phyloP scores from a whole-genome alignment of 2,888 invertebrate species.

The Apodemia hepburni region DNA sequence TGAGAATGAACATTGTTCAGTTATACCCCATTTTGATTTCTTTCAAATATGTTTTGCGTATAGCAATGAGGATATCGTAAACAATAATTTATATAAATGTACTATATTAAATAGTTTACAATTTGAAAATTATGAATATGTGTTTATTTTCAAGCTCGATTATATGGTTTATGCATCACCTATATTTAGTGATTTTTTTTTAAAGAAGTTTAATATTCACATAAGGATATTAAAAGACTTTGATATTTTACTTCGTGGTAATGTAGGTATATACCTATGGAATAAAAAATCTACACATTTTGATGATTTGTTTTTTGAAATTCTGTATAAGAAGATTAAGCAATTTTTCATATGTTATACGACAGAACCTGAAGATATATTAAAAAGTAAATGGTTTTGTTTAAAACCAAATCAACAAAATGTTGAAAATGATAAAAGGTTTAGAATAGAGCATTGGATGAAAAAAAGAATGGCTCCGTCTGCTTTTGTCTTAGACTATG shows the following conservation, averaged over 20 bases:
- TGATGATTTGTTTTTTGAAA: constrained; percentile 49
- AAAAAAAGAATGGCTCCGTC: constrained; percentile 42
- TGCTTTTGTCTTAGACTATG: constrained; percentile 47
- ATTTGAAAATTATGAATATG: constrained; percentile 42
- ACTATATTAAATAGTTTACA: constrained; percentile 37
- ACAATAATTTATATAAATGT: constrained; percentile 32
- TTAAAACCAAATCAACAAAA: constrained; percentile 32
- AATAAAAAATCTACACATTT: constrained; percentile 46
- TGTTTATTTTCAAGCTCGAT: constrained; percentile 39
- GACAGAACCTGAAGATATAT: constrained; percentile 26
- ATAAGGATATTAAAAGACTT: constrained; percentile 33
- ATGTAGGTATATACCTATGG: constrained; percentile 51
- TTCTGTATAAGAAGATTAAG: constrained; percentile 41
- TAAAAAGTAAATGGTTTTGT: constrained; percentile 44
- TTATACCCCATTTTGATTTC: constrained; percentile 25
- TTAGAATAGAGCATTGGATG: constrained; percentile 33
- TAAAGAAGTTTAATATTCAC: constrained; percentile 40
- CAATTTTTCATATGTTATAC: constrained; percentile 45
- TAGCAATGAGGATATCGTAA: constrained; percentile 22
- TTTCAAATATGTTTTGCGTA: constrained; percentile 25
- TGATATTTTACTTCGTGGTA: constrained; percentile 36
- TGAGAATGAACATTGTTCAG: constrained; percentile 27
- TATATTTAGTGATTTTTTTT: constrained; percentile 45
- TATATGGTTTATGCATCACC: constrained; percentile 41
- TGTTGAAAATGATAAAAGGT: constrained; percentile 20